Evolutionary conservation across 1,140 invertebrate genomes (phyloP).

Genomic region (Cataglyphis hispanica): DNA sequence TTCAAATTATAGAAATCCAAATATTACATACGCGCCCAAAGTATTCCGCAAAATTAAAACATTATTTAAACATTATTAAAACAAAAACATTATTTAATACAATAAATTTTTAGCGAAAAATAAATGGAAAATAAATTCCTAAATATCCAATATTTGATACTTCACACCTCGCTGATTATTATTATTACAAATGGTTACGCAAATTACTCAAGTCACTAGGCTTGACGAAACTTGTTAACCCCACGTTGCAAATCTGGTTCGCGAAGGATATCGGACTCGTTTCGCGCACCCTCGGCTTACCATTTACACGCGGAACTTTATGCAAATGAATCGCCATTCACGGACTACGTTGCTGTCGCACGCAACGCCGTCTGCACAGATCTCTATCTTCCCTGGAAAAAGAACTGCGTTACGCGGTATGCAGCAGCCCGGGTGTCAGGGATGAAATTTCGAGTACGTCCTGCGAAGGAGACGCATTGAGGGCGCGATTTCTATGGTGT

Average conservation of each 20-base stretch:
- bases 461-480: constrained; percentile 50
- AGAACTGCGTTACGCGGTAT: constrained; percentile 32
- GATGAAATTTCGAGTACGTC: constrained; percentile 52
- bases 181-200: constrained; percentile 29
- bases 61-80: too few species aligned
- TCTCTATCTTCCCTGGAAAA: constrained; percentile 33
- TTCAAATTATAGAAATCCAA: too few species aligned
- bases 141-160: constrained; percentile 37
- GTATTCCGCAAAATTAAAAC: too few species aligned
- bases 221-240: constrained; percentile 27
- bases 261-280: constrained; percentile 36
- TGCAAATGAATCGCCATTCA: constrained; percentile 55
- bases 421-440: constrained; percentile 38
- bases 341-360: not conserved
- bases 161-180: not conserved
- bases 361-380: constrained; percentile 34
- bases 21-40: too few species aligned
- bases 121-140: not conserved
- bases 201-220: not conserved
- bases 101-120: too few species aligned
- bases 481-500: constrained; percentile 52
- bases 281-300: constrained; percentile 42
- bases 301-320: constrained; percentile 40
- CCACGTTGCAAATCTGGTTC: constrained; percentile 17
- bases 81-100: too few species aligned